Conservation (phyloP, 2,888 invertebrate genomes). For the Parascotia fuliginaria region DNA sequence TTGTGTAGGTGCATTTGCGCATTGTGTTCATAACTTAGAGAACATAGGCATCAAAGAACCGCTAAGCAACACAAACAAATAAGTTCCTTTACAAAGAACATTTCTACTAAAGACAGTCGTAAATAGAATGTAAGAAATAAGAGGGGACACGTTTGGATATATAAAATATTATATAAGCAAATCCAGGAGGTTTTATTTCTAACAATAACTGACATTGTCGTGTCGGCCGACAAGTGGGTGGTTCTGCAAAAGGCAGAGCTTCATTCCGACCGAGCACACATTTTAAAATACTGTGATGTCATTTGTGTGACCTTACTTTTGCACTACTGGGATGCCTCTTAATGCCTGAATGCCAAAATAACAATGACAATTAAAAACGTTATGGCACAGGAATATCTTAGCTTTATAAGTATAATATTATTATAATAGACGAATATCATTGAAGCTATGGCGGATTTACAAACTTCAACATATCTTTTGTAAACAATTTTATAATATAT, state of each 20-base stretch:
- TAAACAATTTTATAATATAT: no score
- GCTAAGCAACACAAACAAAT: not conserved
- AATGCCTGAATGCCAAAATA: no score
- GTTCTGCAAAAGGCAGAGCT: conserved; percentile 70
- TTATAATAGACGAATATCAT: no score
- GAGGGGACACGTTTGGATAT: conserved; percentile 11
- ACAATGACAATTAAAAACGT: no score
- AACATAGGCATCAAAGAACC: no score
- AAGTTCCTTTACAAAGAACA: not conserved
- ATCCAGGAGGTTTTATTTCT: conserved; percentile 56
- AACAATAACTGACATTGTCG: conserved; percentile 65
- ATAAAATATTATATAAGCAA: conserved; percentile 44
- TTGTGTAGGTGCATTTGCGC: no score
- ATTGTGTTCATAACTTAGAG: no score
- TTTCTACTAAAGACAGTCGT: not conserved
- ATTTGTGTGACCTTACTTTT: conserved; percentile 39
- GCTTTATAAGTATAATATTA: no score
- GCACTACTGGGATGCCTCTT: conserved; percentile 6
- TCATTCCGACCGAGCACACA: conserved; percentile 55
- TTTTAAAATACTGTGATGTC: conserved; percentile 51
- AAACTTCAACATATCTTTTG: no score
- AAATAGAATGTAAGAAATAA: conserved; percentile 6
- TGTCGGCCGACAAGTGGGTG: conserved; percentile 68
- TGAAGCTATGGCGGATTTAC: no score
- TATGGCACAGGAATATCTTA: no score